Evolutionary conservation across 2,888 invertebrate genomes (phyloP).

Genomic region (Toxonevra muliebris): DNA sequence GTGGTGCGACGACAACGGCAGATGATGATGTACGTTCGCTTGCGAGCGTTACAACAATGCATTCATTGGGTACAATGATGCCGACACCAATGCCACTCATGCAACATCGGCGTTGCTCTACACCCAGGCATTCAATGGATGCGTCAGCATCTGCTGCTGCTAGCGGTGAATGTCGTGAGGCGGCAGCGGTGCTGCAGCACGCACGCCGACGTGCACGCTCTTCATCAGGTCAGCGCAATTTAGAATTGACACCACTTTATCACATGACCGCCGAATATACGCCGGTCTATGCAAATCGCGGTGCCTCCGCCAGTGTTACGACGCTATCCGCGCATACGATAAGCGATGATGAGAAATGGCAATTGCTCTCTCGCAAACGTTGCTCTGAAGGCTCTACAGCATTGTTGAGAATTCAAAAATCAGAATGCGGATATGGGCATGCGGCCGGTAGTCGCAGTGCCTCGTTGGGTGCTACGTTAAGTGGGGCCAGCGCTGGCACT

Average conservation of each 20-base stretch:
- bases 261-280: conserved; percentile 57
- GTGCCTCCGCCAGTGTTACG: conserved; percentile 57
- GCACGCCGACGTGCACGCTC: conserved; percentile 50
- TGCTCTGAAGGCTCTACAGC: conserved; percentile 53
- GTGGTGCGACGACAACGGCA: neutral
- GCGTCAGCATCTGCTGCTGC: conserved; percentile 32
- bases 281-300: conserved; percentile 63
- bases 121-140: conserved; percentile 55
- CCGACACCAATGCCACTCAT: conserved; percentile 58
- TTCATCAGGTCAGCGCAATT: conserved; percentile 58
- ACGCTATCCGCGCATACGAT: conserved; percentile 51
- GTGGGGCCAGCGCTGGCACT: conserved; percentile 34
- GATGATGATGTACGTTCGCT: conserved; percentile 41
- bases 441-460: conserved; percentile 49
- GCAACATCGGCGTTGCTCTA: conserved; percentile 59
- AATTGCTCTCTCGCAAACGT: conserved; percentile 61
- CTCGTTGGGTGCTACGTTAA: conserved; percentile 39
- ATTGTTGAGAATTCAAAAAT: conserved; percentile 42
- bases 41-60: conserved; percentile 38
- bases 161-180: conserved; percentile 22
- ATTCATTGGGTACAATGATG: conserved; percentile 36
- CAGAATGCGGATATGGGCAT: conserved; percentile 35
- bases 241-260: conserved; percentile 57
- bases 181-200: conserved; percentile 39
- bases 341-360: conserved; percentile 65